A percentile compares a stretch with the other conserved stretches of the same genome.
Evolutionary conservation across 2,113 vertebrate species (phyloP).

Genomic region (Dissostichus mawsoni): DNA sequence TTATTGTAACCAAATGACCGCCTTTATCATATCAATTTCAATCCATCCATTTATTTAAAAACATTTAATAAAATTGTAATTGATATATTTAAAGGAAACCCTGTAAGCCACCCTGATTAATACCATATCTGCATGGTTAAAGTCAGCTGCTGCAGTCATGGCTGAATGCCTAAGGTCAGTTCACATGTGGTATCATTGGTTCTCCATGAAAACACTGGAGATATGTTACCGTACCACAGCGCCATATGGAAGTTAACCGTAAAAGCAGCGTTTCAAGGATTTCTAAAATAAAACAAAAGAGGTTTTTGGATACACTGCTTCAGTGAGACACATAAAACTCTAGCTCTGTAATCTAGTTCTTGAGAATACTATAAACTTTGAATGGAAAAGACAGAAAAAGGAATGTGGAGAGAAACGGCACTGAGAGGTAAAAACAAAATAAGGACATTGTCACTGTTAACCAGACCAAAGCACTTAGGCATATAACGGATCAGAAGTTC

Average conservation of each 20-base stretch:
- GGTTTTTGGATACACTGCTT: constrained; percentile 38
- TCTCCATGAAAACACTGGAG: constrained; percentile 37
- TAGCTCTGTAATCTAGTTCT: constrained; percentile 65
- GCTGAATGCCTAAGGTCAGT: constrained; percentile 21
- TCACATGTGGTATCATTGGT: constrained; percentile 40
- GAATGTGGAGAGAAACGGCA: neutral
- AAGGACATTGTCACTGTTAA: constrained; percentile 20
- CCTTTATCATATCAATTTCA: too few species aligned
- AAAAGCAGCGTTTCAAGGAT: constrained; percentile 33
- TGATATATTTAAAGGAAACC: neutral
- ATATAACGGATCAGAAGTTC: constrained; percentile 40
- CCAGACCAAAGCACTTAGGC: constrained; percentile 35
- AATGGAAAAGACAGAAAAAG: constrained; percentile 18
- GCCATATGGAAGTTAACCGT: constrained; percentile 10
- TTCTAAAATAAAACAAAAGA: constrained; percentile 70
- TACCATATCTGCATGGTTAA: constrained; percentile 1
- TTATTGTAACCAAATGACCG: too few species aligned
- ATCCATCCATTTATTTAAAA: too few species aligned
- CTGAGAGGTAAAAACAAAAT: constrained; percentile 28
- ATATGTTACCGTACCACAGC: constrained; percentile 15
- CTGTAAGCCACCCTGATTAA: constrained; percentile 16
- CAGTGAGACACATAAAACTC: constrained; percentile 48
- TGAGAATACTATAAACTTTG: constrained; percentile 28
- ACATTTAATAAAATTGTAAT: too few species aligned
- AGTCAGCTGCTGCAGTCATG: constrained; percentile 38